These are phyloP conservation scores for Spisula subtruncata DNA, from an alignment of 2,888 invertebrate genomes.

Conservation along the genomic window DNA sequence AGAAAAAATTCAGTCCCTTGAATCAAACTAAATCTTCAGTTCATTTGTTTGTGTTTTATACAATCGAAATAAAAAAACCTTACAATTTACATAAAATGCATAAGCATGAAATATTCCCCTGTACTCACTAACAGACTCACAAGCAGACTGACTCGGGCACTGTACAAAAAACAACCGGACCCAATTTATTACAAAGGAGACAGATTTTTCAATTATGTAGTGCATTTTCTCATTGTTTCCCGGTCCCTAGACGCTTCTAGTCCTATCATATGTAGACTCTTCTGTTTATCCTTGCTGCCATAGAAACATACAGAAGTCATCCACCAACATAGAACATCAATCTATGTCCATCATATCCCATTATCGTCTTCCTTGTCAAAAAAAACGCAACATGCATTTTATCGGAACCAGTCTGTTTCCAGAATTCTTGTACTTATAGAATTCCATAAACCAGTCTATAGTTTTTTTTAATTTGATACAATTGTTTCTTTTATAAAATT, in stretches of 20 bases:
- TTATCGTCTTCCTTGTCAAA: not conserved
- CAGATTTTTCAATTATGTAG: conserved; percentile 12
- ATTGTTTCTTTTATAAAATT: too few relatives aligned
- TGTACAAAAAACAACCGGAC: not conserved
- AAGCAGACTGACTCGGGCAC: not conserved
- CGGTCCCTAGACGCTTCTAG: not conserved
- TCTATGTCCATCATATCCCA: not conserved
- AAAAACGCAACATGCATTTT: not conserved
- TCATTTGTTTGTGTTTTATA: not conserved
- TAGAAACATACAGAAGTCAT: not conserved
- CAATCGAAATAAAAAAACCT: not conserved
- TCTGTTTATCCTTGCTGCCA: not conserved
- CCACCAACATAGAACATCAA: not conserved
- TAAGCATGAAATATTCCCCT: not conserved
- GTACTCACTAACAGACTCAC: not conserved
- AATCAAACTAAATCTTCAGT: not conserved
- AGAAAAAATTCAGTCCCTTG: not conserved
- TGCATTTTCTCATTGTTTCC: not conserved
- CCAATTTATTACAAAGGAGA: not conserved
- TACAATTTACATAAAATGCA: conserved; percentile 6
- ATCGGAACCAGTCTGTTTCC: not conserved
- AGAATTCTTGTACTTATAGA: not conserved
- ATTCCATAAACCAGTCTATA: not conserved
- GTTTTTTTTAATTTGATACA: too few relatives aligned
- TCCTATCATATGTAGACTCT: not conserved